Percentiles rank a stretch among this genome's conserved stretches.
phyloP scores from a whole-genome alignment of 2,797 vertebrate genomes.

The Sciaenops ocellatus region DNA sequence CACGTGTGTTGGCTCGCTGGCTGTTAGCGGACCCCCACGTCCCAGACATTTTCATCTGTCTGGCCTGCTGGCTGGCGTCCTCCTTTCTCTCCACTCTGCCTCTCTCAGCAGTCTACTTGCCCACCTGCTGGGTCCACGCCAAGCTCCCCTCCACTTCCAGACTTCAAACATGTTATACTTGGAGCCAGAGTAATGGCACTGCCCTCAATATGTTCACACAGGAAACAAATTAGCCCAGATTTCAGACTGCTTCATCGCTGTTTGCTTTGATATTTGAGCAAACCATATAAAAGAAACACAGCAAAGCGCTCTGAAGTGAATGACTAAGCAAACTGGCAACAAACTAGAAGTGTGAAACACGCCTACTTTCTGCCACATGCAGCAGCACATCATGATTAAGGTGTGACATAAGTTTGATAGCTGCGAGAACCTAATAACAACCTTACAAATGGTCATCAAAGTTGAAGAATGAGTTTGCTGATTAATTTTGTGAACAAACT shows the following conservation, averaged over 20 bases:
- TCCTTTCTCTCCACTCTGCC: conserved; percentile 53
- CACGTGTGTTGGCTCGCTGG: conserved; percentile 20
- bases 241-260: neutral
- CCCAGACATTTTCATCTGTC: conserved; percentile 47
- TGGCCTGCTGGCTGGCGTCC: conserved; percentile 57
- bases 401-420: neutral
- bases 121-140: conserved; percentile 76
- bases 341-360: neutral
- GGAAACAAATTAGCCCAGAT: conserved; percentile 51
- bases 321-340: conserved; percentile 25
- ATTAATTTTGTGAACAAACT: neutral
- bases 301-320: conserved; percentile 9
- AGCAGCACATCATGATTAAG: neutral
- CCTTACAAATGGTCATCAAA: neutral
- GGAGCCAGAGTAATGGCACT: conserved; percentile 39
- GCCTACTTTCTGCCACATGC: neutral
- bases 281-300: neutral
- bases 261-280: conserved; percentile 32
- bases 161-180: conserved; percentile 71
- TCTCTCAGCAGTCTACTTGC: conserved; percentile 67
- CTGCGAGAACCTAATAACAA: neutral
- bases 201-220: conserved; percentile 48
- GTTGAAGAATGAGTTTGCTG: neutral
- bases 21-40: conserved; percentile 32
- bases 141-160: conserved; percentile 52